Evolutionary conservation across 2,888 invertebrate genomes (phyloP).

Genomic region (Eristalis pertinax): DNA sequence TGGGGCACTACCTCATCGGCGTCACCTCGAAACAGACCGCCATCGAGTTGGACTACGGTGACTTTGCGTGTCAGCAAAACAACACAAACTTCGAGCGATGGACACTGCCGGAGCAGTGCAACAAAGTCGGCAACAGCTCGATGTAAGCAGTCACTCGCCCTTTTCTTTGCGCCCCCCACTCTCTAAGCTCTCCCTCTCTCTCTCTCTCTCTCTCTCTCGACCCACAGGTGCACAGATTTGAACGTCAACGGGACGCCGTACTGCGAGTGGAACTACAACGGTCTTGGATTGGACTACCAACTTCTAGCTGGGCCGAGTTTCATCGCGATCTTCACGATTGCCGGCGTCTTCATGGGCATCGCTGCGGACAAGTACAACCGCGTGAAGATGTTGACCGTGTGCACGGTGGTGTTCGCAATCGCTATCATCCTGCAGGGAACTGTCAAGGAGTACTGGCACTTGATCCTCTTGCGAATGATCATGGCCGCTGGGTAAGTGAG

Average conservation of each 20-base stretch:
- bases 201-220: not conserved
- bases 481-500: conserved; percentile 89
- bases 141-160: conserved; percentile 45
- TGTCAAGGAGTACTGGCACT: conserved; percentile 94
- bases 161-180: too few relatives aligned
- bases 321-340: conserved; percentile 94
- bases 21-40: conserved; percentile 94
- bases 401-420: conserved; percentile 90
- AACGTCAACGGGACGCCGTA: conserved; percentile 88
- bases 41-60: conserved; percentile 92
- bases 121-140: conserved; percentile 74
- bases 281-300: conserved; percentile 95
- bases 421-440: conserved; percentile 93
- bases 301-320: conserved; percentile 95
- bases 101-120: conserved; percentile 83
- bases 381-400: conserved; percentile 88
- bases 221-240: conserved; percentile 85
- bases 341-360: conserved; percentile 91
- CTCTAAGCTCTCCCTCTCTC: not conserved
- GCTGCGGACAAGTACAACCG: conserved; percentile 91
- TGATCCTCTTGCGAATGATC: conserved; percentile 91
- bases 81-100: conserved; percentile 83
- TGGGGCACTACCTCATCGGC: conserved; percentile 94
- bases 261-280: conserved; percentile 97
- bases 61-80: conserved; percentile 91